Evolutionary conservation across 2,888 invertebrate species (phyloP).

Genomic region (Tenthredo scrophulariae): DNA sequence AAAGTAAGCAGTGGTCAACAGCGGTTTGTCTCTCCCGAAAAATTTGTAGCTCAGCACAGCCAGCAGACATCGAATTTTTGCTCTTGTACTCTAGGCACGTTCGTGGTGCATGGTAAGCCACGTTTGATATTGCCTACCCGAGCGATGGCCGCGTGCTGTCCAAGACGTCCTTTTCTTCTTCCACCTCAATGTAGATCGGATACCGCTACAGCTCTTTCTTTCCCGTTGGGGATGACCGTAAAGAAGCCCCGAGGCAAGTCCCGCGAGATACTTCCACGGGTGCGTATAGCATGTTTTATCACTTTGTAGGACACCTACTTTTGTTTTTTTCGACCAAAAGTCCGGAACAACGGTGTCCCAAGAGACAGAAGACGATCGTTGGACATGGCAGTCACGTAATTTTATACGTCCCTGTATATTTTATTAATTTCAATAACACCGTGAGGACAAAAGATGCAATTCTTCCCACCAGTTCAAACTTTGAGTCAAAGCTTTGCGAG

Average conservation of each 20-base stretch:
- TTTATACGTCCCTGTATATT: slow-evolving; percentile 3
- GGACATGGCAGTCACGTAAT: slow-evolving; percentile 20
- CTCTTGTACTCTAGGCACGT: slow-evolving; percentile 16
- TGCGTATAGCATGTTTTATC: slow-evolving; percentile 42
- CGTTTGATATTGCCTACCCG: slow-evolving; percentile 34
- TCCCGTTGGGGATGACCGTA: slow-evolving; percentile 21
- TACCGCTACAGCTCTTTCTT: slow-evolving; percentile 14
- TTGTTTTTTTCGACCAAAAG: slow-evolving; percentile 14
- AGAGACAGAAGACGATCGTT: slow-evolving; percentile 11
- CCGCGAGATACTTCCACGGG: slow-evolving; percentile 25
- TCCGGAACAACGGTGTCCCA: neutral
- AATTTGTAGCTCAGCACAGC: slow-evolving; percentile 15
- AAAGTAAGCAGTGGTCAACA: slow-evolving; percentile 2
- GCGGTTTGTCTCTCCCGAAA: neutral
- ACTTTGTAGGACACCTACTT: slow-evolving; percentile 36
- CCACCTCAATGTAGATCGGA: slow-evolving; percentile 36
- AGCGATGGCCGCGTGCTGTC: neutral
- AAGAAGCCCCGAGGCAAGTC: slow-evolving; percentile 26
- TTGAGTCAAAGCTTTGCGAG: neutral
- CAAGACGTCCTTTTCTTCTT: slow-evolving; percentile 23
- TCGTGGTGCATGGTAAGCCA: slow-evolving; percentile 25
- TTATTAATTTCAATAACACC: neutral
- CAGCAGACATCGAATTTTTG: neutral
- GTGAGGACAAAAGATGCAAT: neutral
- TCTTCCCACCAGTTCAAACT: neutral